Evolutionary conservation across 2,113 vertebrate genomes (phyloP), one percentile per base, ranked within the genome.

Genomic region (Rhynchomys soricoides): DNA sequence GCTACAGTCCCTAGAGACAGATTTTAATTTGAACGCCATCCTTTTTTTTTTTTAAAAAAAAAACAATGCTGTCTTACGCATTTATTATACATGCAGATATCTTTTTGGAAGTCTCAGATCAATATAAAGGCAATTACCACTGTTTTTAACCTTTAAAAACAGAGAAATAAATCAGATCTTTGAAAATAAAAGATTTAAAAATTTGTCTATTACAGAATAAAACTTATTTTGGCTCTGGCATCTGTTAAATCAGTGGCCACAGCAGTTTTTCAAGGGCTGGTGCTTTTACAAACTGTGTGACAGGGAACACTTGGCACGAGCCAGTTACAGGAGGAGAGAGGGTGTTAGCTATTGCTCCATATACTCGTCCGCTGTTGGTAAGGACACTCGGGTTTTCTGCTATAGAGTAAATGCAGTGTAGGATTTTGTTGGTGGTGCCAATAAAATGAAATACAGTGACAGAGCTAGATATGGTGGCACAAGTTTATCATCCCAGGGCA

Each of bases 101-200:
- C 48, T 55, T 71, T n/a, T 48, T 34, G 19, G 68, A 89, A 93
- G 48, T 87, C 68, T 83, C 52, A 12, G 55, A 55, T 93, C 94
- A 68, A 95, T 95, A 64, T 43, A 95, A 93, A 96, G 64, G 73
- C 62, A 45, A 87, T 95, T 83, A 83, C 57, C 19, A 50, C 62
- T 86, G 43, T 73, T 93, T 94, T 96, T 52, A 89, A 70, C 52
- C 71, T 94, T 94, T 79, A 86, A 93, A 87, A 90, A 83, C 64
- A 71, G 95, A 74, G 48, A 13, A 88, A 24, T 71, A 50, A 83
- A 64, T 73, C 45, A 43, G 4, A 19, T 21, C 94, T 95, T 68
- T 77, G 21, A 45, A 59, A 79, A 86, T 94, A 93, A 94, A 74
- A 37, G 4, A 10, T 78, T 89, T 73, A 75, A 55, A 89, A 93